Conservation (phyloP, 2,113 vertebrate genomes). For the Clupea harengus region DNA sequence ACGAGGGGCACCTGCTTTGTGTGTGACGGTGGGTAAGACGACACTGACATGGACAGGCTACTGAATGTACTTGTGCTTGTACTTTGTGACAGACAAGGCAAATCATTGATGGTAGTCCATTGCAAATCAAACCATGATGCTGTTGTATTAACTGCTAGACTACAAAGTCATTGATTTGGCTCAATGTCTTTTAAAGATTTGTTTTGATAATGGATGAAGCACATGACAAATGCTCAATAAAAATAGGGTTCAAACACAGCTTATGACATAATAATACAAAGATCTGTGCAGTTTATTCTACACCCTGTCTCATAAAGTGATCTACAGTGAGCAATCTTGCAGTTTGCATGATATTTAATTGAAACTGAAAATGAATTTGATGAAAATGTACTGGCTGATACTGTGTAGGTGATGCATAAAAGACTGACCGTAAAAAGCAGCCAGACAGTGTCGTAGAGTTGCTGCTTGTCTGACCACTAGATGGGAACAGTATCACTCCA, state of each 20-base stretch:
- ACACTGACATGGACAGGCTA: background rate
- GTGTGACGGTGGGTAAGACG: background rate
- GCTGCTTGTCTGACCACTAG: constrained; percentile 40
- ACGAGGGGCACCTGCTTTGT: background rate
- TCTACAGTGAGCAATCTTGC: too few species aligned
- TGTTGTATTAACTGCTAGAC: background rate
- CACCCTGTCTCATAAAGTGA: too few species aligned
- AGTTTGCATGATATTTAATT: too few species aligned
- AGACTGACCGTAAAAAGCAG: background rate
- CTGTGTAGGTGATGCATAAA: too few species aligned
- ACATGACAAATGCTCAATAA: too few species aligned
- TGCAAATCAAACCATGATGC: background rate
- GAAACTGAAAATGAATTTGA: background rate
- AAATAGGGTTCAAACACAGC: too few species aligned
- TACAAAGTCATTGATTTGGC: background rate
- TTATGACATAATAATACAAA: too few species aligned
- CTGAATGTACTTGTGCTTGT: background rate
- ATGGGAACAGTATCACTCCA: constrained; percentile 37
- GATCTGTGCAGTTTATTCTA: too few species aligned
- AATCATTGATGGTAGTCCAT: background rate
- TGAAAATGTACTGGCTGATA: background rate
- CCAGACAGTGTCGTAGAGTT: background rate
- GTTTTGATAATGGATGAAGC: too few species aligned
- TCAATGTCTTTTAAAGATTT: background rate
- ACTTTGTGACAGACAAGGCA: background rate